Conservation (phyloP, 2,113 vertebrate species). For the Ciconia stormi region DNA sequence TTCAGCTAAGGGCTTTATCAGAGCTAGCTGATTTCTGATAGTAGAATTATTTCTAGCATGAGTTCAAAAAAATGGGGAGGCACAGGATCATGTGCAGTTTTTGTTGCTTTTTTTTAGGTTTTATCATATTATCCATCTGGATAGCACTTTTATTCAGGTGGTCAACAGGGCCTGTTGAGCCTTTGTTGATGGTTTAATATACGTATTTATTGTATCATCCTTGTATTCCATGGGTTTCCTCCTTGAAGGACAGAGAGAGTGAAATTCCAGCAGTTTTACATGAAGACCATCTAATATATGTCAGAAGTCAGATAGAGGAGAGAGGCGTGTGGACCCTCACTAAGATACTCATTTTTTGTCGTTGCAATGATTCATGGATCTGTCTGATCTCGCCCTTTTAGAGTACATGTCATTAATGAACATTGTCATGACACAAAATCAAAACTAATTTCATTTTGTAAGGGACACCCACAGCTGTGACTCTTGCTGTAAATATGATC, state of each 20-base stretch:
- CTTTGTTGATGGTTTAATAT: not conserved
- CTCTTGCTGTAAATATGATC: constrained; percentile 68
- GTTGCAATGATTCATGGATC: constrained; percentile 49
- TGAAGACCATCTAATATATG: not conserved
- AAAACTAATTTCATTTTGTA: constrained; percentile 74
- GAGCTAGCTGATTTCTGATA: not conserved
- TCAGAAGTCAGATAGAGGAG: not conserved
- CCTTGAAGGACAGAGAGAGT: not conserved
- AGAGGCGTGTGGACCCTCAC: not conserved
- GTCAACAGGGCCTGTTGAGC: not conserved
- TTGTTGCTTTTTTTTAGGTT: not conserved
- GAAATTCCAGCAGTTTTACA: not conserved
- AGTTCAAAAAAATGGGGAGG: not conserved
- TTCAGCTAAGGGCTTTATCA: not conserved
- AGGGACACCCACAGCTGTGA: constrained; percentile 65
- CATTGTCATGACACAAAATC: constrained; percentile 74
- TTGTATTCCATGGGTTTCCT: not conserved
- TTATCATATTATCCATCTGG: not conserved
- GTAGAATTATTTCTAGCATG: not conserved
- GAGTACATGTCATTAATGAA: constrained; percentile 58
- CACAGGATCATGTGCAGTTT: not conserved
- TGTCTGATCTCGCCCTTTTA: constrained; percentile 28
- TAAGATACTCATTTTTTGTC: not conserved
- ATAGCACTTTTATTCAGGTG: not conserved
- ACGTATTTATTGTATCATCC: not conserved